Evolutionary conservation across 1,140 invertebrate species (phyloP).

Genomic region (Drosophila lini): DNA sequence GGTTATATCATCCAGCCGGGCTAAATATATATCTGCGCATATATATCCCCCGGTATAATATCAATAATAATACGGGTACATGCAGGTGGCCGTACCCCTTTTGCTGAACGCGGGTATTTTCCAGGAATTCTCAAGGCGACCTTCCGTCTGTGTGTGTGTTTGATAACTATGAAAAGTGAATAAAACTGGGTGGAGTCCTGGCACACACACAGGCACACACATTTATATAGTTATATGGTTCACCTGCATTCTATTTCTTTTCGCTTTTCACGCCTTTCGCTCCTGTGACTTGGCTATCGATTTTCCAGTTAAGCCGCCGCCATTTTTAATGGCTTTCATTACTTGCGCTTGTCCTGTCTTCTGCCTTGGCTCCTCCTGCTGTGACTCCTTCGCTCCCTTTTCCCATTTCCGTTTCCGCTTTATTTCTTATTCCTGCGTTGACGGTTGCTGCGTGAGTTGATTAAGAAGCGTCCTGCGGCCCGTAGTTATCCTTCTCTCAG

Average conservation of each 20-base stretch:
- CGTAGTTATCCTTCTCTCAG: constrained; percentile 21
- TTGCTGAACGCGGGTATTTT: constrained; percentile 15
- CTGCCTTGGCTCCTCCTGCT: constrained; percentile 7
- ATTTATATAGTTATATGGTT: constrained; percentile 16
- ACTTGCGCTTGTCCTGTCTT: constrained; percentile 57
- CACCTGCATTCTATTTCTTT: constrained; percentile 67
- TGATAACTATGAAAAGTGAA: constrained; percentile 61
- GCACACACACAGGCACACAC: constrained; percentile 11
- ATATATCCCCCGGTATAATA: constrained; percentile 26
- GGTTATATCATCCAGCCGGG: constrained; percentile 35
- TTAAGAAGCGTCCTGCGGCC: constrained; percentile 46
- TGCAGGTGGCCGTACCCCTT: constrained; percentile 35
- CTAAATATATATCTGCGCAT: constrained; percentile 25
- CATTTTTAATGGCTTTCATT: constrained; percentile 81
- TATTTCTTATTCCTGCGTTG: constrained; percentile 13
- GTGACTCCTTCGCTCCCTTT: neutral
- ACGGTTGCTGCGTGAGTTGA: constrained; percentile 63
- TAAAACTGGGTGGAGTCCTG: constrained; percentile 50
- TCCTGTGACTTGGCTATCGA: constrained; percentile 59
- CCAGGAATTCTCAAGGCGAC: constrained; percentile 24
- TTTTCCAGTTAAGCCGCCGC: constrained; percentile 71
- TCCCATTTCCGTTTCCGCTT: constrained; percentile 27
- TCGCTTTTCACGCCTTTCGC: constrained; percentile 62
- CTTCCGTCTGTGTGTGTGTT: constrained; percentile 15
- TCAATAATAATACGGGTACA: constrained; percentile 35